Evolutionary conservation across 64 coral and sea anemone species (phyloP).

Genomic region (Montipora cactus): DNA sequence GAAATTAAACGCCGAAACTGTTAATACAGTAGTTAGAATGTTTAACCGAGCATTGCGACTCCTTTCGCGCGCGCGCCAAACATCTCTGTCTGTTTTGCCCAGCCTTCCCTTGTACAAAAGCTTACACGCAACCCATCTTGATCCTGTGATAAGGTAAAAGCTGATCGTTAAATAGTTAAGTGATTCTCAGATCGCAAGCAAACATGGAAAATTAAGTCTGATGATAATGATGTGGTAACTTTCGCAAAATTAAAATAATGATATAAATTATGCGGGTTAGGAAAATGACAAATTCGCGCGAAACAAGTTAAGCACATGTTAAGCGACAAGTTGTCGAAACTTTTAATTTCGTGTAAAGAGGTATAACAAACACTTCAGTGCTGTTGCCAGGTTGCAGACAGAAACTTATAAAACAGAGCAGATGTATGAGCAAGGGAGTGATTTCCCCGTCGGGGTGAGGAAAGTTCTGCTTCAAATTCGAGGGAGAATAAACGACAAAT

Average conservation of each 20-base stretch:
- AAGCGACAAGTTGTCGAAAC: neutral
- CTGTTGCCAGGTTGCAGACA: too few species aligned
- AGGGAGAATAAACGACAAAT: too few species aligned
- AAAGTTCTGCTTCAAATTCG: too few species aligned
- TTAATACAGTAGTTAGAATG: neutral
- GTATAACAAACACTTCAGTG: too few species aligned
- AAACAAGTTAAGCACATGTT: neutral
- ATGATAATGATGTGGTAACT: neutral
- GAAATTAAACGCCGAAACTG: too few species aligned
- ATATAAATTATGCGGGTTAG: slow-evolving; percentile 13
- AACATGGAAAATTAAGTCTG: too few species aligned
- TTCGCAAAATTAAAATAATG: slow-evolving; percentile 10
- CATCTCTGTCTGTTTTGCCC: neutral
- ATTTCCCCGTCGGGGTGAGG: too few species aligned
- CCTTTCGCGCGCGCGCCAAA: slow-evolving; percentile 39
- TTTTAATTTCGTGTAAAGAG: too few species aligned
- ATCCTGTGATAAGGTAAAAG: neutral
- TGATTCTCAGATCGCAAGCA: too few species aligned
- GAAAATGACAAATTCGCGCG: neutral
- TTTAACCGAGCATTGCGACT: neutral
- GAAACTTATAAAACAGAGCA: neutral
- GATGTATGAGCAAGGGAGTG: neutral
- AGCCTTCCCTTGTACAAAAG: too few species aligned
- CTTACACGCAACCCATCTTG: too few species aligned
- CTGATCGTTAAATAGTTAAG: too few species aligned